Conservation (phyloP, 1,140 invertebrate genomes). For the Berghia stephanieae region DNA sequence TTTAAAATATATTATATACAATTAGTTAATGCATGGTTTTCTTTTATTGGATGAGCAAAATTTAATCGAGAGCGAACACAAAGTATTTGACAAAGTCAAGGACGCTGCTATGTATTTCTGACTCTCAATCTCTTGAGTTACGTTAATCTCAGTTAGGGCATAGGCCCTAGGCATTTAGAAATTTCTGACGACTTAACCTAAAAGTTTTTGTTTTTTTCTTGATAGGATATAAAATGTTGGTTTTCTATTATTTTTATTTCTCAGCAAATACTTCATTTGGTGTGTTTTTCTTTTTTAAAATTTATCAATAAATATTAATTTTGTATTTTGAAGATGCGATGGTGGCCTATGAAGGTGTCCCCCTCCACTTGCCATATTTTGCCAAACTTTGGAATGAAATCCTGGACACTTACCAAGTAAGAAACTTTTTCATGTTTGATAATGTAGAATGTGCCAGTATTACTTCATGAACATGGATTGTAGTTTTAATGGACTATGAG, state of each 20-base stretch:
- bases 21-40: no score
- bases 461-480: background rate
- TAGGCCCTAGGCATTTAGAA: no score
- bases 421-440: slow-evolving; percentile 29
- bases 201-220: no score
- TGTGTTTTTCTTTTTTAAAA: background rate
- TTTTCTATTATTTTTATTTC: background rate
- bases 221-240: no score
- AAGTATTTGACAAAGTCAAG: no score
- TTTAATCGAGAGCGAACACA: no score
- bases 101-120: no score
- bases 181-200: no score
- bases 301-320: background rate
- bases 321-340: slow-evolving; percentile 71
- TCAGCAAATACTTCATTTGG: background rate
- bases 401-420: slow-evolving; percentile 75
- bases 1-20: no score
- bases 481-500: background rate
- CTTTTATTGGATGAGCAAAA: no score
- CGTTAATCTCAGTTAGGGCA: no score
- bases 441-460: background rate
- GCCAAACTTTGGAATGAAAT: slow-evolving; percentile 84
- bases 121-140: no score
- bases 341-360: slow-evolving; percentile 86
- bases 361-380: slow-evolving; percentile 83